Conservation (phyloP, 2,113 vertebrate species). For the Leuciscus idus region DNA sequence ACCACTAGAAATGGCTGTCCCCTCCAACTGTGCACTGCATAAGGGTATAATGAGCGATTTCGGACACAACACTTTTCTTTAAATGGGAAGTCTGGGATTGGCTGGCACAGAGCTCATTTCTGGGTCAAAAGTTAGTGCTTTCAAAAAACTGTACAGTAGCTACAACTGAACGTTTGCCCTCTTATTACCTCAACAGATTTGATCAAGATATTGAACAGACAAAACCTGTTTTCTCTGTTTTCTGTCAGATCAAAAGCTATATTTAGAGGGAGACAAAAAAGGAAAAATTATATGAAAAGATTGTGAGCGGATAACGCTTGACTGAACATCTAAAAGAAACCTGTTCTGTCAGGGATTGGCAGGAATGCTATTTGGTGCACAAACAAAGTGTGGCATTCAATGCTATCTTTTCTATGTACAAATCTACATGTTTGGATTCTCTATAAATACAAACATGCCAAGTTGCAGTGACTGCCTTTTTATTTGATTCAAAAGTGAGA, state of each 20-base stretch:
- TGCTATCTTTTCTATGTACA: neutral
- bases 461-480: conserved; percentile 44
- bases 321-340: neutral
- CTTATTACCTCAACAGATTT: neutral
- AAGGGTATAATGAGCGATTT: neutral
- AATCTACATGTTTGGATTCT: neutral
- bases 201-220: neutral
- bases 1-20: neutral
- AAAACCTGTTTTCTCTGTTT: neutral
- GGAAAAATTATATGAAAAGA: neutral
- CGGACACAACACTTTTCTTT: neutral
- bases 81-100: neutral
- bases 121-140: neutral
- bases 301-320: neutral
- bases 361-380: neutral
- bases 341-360: neutral
- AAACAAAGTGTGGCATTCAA: neutral
- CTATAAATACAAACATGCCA: conserved; percentile 46
- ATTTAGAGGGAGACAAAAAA: neutral
- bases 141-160: neutral
- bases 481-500: conserved; percentile 48
- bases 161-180: neutral
- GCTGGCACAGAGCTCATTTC: neutral
- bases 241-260: neutral
- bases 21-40: neutral